phyloP scores from a whole-genome alignment of 2,888 invertebrate genomes.

The Aphodius sticticus region DNA sequence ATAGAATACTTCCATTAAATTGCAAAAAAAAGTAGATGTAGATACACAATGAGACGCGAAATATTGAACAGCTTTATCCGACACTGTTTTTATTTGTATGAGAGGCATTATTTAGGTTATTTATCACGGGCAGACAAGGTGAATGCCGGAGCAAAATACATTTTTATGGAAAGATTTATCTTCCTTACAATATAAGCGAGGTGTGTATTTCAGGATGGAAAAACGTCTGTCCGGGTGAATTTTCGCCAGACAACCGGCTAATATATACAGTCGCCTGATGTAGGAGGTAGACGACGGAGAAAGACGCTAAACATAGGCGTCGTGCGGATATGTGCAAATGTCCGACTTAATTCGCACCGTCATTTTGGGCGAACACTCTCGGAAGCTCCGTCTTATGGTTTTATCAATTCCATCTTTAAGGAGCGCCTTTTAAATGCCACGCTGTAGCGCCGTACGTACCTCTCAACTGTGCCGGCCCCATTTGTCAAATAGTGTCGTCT shows the following conservation, averaged over 20 bases:
- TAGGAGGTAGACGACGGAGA: background rate
- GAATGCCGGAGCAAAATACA: background rate
- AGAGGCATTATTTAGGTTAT: background rate
- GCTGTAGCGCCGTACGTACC: background rate
- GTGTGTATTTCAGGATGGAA: background rate
- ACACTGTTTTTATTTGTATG: background rate
- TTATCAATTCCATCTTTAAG: background rate
- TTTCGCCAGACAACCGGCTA: background rate
- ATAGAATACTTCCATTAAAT: too few species aligned
- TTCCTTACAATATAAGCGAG: background rate
- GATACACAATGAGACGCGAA: too few species aligned
- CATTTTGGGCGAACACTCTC: background rate
- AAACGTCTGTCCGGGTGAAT: background rate
- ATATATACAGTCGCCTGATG: background rate
- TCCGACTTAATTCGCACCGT: background rate
- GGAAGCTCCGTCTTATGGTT: background rate
- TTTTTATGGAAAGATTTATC: constrained; percentile 4
- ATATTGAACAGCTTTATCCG: too few species aligned
- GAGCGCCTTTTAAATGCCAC: background rate
- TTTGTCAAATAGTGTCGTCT: background rate
- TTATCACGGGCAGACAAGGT: background rate
- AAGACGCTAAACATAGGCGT: background rate
- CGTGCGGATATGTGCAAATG: background rate
- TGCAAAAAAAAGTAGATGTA: too few species aligned
- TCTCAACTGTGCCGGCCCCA: background rate